phyloP scores from a whole-genome alignment of 2,888 invertebrate genomes.

The Meiosimyza decipiens region DNA sequence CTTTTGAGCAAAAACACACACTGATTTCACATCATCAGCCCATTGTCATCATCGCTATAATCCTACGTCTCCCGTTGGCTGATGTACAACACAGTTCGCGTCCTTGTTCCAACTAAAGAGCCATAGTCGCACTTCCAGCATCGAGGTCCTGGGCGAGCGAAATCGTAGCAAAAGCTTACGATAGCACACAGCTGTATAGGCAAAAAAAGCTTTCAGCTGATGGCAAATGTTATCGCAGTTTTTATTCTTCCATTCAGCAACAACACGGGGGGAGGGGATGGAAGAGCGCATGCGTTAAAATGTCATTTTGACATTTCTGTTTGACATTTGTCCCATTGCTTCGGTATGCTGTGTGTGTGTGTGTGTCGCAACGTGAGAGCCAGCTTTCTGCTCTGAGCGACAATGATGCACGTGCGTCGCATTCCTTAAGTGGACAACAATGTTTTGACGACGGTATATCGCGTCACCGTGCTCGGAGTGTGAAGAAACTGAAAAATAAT shows the following conservation, averaged over 20 bases:
- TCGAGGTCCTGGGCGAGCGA: conserved; percentile 62
- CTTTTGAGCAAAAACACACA: neutral
- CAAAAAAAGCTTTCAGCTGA: conserved; percentile 46
- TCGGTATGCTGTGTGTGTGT: neutral
- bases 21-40: no score
- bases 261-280: no score
- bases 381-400: neutral
- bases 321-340: conserved; percentile 19
- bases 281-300: conserved; percentile 32
- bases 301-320: conserved; percentile 15
- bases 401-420: conserved; percentile 18
- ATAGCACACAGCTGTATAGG: conserved; percentile 32
- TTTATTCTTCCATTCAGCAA: conserved; percentile 52
- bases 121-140: conserved; percentile 47
- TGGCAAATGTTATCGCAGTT: conserved; percentile 12
- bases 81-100: conserved; percentile 60
- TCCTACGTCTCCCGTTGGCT: conserved; percentile 7
- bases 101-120: conserved; percentile 65
- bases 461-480: conserved; percentile 27
- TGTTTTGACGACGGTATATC: no score
- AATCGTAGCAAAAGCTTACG: conserved; percentile 43
- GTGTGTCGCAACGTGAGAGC: no score
- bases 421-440: neutral
- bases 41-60: no score
- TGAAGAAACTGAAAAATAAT: conserved; percentile 9